phyloP scores from a whole-genome alignment of 2,797 vertebrate species.

The Pseudochromis fuscus region DNA sequence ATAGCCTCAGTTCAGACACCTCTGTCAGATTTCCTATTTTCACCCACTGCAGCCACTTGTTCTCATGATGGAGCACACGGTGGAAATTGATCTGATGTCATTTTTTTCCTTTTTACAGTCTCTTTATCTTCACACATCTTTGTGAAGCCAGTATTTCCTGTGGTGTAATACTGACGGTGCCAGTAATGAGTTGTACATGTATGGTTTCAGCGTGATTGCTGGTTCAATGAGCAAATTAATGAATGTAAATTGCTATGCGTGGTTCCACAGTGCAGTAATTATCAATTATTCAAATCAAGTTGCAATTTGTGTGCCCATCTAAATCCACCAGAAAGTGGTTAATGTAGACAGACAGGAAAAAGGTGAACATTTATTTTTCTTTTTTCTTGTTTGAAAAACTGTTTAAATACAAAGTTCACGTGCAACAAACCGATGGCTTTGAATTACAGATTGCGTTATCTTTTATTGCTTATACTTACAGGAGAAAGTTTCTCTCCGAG shows the following conservation, averaged over 20 bases:
- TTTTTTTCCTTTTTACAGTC: no score
- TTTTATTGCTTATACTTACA: not conserved
- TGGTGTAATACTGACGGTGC: not conserved
- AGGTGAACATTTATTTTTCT: not conserved
- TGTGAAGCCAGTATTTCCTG: not conserved
- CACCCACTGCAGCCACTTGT: constrained; percentile 41
- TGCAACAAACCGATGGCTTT: not conserved
- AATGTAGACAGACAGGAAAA: not conserved
- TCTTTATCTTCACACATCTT: not conserved
- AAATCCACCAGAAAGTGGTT: not conserved
- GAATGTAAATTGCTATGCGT: not conserved
- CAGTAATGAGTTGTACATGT: not conserved
- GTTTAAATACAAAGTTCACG: no score
- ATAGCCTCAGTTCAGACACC: constrained; percentile 65
- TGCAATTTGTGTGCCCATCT: not conserved
- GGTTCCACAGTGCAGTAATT: not conserved
- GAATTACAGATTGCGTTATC: not conserved
- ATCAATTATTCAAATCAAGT: constrained; percentile 10
- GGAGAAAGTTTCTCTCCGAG: not conserved
- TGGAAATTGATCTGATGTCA: constrained; percentile 21
- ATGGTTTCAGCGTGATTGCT: not conserved
- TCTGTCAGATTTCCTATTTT: constrained; percentile 56
- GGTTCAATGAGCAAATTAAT: constrained; percentile 1
- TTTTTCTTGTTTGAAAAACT: no score
- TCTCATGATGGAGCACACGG: constrained; percentile 20